Base-by-base conservation (phyloP, 1,140 invertebrate species). In the Zaprionus lachaisei region DNA sequence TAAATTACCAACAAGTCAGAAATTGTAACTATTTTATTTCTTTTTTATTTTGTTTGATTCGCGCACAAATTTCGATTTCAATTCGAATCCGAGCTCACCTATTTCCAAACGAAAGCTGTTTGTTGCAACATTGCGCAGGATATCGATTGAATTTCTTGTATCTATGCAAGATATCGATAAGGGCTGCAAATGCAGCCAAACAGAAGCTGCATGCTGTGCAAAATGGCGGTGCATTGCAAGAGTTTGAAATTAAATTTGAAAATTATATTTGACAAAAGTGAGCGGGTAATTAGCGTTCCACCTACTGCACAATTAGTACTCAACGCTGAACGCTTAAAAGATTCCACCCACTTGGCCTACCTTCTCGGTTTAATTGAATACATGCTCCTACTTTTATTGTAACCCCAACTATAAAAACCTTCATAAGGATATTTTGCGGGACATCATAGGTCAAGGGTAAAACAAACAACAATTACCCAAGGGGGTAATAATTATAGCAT, bases 41-140 rank as follows among this genome's bases (percentile, higher is more conserved):
- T 20, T 60, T 60, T 20, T 38, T 15, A 28, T 24, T 22, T 34
- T 17, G 26, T 22, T 34, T 17, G 17, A 56, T 22, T 41, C 20
- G 4, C 14, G 5, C 38, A 3, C 15, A 56, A 56, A 20, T 5
- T 28, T 47, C 44, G 17, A 17, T 15, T n/a, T 41, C 0, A 44
- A 22, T 49, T 49, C 11, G 20, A 20, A 56, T 56, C 14, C 9
- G 6, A 56, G 28, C 14, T 26, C 26, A 26, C 4, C 0, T 66
- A 54, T 12, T 6, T 7, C 20, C 22, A 11, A 1, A 44, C 67
- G 54, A 54, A 60, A 71, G 68, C 64, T 68, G 15, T 7, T 1
- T 67, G 71, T n/a, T 73, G 15, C 4, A 0, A 14, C 34, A 15
- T 28, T 24, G 14, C 28, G 5, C 11, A 22, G 15, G 7, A 22